These are phyloP conservation scores for Tipula helvola DNA, from an alignment of 2,888 invertebrate species.

Conservation along the genomic window DNA sequence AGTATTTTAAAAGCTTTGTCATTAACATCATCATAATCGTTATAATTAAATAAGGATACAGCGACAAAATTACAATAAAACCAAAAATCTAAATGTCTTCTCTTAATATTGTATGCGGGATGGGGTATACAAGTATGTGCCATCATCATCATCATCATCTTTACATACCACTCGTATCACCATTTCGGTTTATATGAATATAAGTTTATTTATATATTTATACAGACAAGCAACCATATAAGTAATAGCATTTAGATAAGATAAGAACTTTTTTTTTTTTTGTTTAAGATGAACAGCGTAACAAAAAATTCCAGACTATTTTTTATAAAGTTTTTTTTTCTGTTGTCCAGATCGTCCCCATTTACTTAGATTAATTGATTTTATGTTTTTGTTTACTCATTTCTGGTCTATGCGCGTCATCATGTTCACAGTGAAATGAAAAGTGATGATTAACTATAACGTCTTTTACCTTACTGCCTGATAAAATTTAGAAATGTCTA, in stretches of 20 bases:
- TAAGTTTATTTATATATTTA: not conserved
- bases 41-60: not conserved
- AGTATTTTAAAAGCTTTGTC: not conserved
- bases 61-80: not conserved
- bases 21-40: not conserved
- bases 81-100: not conserved
- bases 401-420: not conserved
- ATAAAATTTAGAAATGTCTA: not conserved
- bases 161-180: not conserved
- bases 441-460: not conserved
- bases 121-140: not conserved
- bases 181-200: not conserved
- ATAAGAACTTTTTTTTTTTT: not conserved
- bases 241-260: not conserved
- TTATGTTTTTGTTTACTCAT: not conserved
- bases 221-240: not conserved
- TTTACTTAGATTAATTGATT: not conserved
- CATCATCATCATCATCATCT: not conserved
- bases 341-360: not conserved
- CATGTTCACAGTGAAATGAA: not conserved
- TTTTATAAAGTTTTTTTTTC: not conserved
- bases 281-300: not conserved
- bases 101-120: not conserved
- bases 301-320: not conserved
- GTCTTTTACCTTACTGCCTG: no score